Evolutionary conservation across 2,888 invertebrate species (phyloP).

Genomic region (Rhagium mordax): DNA sequence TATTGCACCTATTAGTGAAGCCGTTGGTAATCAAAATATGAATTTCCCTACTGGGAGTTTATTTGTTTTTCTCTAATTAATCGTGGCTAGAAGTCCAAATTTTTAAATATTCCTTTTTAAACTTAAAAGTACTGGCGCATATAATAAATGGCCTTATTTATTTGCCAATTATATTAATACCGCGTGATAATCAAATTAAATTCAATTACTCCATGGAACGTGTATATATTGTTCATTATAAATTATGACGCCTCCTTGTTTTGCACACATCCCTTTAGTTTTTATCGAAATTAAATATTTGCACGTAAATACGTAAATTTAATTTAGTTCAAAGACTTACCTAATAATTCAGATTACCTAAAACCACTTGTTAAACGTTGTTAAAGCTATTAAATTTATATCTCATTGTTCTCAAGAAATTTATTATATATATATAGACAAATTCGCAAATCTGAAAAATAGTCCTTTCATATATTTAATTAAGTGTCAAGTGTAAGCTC

Average conservation of each 20-base stretch:
- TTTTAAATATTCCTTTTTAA: too few relatives aligned
- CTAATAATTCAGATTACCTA: constrained; percentile 17
- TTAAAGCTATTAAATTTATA: constrained; percentile 17
- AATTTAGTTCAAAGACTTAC: background rate
- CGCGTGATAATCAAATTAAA: background rate
- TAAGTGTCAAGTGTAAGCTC: background rate
- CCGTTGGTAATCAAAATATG: too few relatives aligned
- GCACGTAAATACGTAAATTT: too few relatives aligned
- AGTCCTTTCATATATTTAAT: background rate
- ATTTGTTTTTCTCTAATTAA: too few relatives aligned
- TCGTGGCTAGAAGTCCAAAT: too few relatives aligned
- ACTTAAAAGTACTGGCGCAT: background rate
- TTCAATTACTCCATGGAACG: background rate
- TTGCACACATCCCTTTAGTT: constrained; percentile 40
- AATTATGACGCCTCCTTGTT: constrained; percentile 17
- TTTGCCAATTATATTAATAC: background rate
- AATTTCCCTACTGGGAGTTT: too few relatives aligned
- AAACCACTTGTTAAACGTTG: constrained; percentile 8
- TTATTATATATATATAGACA: background rate
- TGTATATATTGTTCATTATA: background rate
- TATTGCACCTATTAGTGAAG: too few relatives aligned
- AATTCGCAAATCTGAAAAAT: constrained; percentile 13
- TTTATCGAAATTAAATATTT: constrained; percentile 42
- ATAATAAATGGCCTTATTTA: background rate
- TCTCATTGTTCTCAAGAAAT: constrained; percentile 27